Conservation (phyloP, 2,797 vertebrate species). For the Odontamblyopus rebecca region DNA sequence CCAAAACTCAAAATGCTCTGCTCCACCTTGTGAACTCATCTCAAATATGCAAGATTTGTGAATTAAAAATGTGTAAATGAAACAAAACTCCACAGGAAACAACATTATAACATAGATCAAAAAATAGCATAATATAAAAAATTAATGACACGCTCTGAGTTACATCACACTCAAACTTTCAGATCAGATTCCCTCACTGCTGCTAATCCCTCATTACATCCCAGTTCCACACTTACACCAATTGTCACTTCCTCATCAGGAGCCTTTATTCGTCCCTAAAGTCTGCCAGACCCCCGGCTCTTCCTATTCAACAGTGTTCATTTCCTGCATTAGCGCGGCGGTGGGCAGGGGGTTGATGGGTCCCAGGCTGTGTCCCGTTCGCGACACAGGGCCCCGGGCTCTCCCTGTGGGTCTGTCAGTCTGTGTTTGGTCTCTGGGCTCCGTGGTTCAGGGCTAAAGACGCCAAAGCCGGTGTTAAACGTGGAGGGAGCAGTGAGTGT, state of each 20-base stretch:
- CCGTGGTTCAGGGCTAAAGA: constrained; percentile 47
- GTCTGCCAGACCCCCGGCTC: constrained; percentile 9
- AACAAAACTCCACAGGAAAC: no score
- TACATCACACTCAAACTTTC: not conserved
- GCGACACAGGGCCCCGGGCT: constrained; percentile 32
- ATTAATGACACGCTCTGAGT: not conserved
- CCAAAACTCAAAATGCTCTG: no score
- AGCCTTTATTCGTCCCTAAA: constrained; percentile 25
- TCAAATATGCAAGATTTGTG: no score
- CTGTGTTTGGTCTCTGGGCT: constrained; percentile 57
- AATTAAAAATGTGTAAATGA: no score
- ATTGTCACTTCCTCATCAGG: constrained; percentile 29
- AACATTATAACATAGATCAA: no score
- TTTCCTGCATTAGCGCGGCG: constrained; percentile 26
- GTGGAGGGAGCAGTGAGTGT: constrained; percentile 39
- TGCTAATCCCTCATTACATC: constrained; percentile 2
- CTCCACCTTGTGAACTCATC: no score
- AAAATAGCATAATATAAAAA: no score
- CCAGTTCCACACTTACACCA: constrained; percentile 15
- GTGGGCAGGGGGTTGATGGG: constrained; percentile 38
- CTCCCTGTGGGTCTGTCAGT: constrained; percentile 35
- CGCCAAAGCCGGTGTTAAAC: constrained; percentile 57
- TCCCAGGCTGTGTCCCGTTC: constrained; percentile 35
- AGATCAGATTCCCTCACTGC: constrained; percentile 11
- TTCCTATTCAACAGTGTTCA: constrained; percentile 31